Percentiles rank a stretch among this genome's conserved stretches.
These are phyloP conservation scores for Hipparchia semele DNA, from an alignment of 2,888 invertebrate genomes.

Conservation along the genomic window DNA sequence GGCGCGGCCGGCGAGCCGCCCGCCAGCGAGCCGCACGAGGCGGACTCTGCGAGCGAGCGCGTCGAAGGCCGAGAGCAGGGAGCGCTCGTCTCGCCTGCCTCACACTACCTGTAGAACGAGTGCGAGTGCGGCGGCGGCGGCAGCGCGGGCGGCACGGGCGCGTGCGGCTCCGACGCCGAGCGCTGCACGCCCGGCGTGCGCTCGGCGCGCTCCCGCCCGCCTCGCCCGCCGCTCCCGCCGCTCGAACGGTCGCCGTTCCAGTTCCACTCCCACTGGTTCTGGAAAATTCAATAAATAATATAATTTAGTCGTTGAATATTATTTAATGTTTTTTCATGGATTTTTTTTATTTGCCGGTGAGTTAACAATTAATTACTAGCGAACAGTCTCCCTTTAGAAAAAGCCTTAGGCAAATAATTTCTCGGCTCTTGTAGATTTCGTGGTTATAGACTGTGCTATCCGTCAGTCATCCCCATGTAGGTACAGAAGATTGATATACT, in stretches of 20 bases:
- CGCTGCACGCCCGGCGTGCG: slow-evolving; percentile 82
- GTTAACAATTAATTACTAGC: too few relatives aligned
- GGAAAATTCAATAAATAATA: background rate
- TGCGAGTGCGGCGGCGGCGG: slow-evolving; percentile 81
- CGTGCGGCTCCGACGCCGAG: slow-evolving; percentile 85
- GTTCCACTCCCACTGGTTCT: slow-evolving; percentile 73
- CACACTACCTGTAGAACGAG: slow-evolving; percentile 81
- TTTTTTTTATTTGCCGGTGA: too few relatives aligned
- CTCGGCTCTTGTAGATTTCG: too few relatives aligned
- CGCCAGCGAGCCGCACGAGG: slow-evolving; percentile 74
- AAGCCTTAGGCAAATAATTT: too few relatives aligned
- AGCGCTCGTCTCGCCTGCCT: slow-evolving; percentile 79
- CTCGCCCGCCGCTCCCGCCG: slow-evolving; percentile 45
- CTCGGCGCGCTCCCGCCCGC: slow-evolving; percentile 56
- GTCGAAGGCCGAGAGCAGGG: slow-evolving; percentile 69
- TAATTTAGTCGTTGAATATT: too few relatives aligned
- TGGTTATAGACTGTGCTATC: too few relatives aligned
- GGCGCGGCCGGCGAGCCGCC: slow-evolving; percentile 48
- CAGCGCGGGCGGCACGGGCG: slow-evolving; percentile 76
- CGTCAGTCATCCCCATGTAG: too few relatives aligned
- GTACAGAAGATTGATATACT: slow-evolving; percentile 18
- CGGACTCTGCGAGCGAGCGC: slow-evolving; percentile 80
- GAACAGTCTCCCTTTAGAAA: too few relatives aligned
- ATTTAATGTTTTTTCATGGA: too few relatives aligned
- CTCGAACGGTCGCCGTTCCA: slow-evolving; percentile 61